phyloP scores from a whole-genome alignment of 2,888 invertebrate species.

The Cataglyphis albicans region DNA sequence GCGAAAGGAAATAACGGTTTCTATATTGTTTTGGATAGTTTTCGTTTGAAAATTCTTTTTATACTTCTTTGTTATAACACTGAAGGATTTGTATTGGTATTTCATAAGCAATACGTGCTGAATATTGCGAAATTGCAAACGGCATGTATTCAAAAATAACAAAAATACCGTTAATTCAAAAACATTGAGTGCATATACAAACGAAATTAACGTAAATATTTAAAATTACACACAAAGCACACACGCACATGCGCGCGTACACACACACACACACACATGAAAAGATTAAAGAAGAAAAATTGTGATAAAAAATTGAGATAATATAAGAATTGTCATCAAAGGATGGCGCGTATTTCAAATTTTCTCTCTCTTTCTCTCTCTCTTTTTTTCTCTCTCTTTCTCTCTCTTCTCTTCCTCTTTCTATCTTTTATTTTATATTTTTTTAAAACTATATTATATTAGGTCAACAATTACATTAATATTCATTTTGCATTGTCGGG shows the following conservation, averaged over 20 bases:
- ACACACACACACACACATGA: background rate
- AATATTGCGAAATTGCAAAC: background rate
- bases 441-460: background rate
- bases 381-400: too few relatives aligned
- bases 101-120: background rate
- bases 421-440: background rate
- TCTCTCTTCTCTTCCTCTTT: background rate
- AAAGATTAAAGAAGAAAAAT: background rate
- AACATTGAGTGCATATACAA: background rate
- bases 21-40: background rate
- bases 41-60: background rate
- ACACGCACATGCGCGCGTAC: too few relatives aligned
- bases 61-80: background rate
- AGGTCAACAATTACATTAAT: background rate
- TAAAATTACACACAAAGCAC: background rate
- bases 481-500: conserved; percentile 17
- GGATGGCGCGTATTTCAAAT: background rate
- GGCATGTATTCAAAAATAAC: background rate
- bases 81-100: background rate
- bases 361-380: too few relatives aligned
- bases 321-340: background rate
- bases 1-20: background rate
- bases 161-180: background rate
- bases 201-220: background rate
- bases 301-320: background rate